phyloP scores from a whole-genome alignment of 2,113 vertebrate species.

The Puntigrus tetrazona region DNA sequence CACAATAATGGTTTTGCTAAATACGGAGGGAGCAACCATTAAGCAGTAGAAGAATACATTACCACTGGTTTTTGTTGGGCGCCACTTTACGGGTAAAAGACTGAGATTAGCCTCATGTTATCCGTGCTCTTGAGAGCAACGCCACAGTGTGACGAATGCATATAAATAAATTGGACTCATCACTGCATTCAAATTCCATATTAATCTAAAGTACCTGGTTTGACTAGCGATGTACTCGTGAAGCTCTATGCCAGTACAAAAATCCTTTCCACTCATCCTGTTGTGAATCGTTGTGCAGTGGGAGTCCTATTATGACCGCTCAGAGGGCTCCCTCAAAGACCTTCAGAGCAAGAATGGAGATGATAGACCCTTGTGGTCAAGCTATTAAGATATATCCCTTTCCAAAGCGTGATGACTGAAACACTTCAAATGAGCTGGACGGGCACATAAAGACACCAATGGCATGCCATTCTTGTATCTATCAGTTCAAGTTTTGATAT shows the following conservation, averaged over 20 bases:
- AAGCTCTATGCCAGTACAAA: constrained; percentile 67
- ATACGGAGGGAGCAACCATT: constrained; percentile 72
- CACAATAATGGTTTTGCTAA: constrained; percentile 76
- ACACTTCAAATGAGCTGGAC: constrained; percentile 78
- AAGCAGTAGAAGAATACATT: constrained; percentile 77
- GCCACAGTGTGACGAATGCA: constrained; percentile 72
- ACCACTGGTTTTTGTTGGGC: constrained; percentile 72
- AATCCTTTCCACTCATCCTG: constrained; percentile 75
- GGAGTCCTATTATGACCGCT: constrained; percentile 76
- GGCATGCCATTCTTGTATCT: constrained; percentile 76
- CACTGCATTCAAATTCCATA: constrained; percentile 75
- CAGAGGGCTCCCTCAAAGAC: constrained; percentile 75
- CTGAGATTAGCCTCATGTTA: constrained; percentile 72
- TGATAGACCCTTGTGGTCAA: constrained; percentile 78
- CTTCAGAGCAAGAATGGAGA: constrained; percentile 78
- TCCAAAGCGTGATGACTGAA: constrained; percentile 76
- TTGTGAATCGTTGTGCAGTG: constrained; percentile 76
- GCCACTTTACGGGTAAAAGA: constrained; percentile 80
- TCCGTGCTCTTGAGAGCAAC: constrained; percentile 71
- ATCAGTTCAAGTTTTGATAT: constrained; percentile 83
- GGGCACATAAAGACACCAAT: constrained; percentile 71
- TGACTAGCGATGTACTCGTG: constrained; percentile 79
- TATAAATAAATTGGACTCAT: constrained; percentile 79
- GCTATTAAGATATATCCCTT: constrained; percentile 79
- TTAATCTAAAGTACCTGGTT: constrained; percentile 77